Percentiles rank a stretch among this genome's conserved stretches.
Evolutionary conservation across 2,888 invertebrate species (phyloP).

Genomic region (Drepanosiphum platanoidis): DNA sequence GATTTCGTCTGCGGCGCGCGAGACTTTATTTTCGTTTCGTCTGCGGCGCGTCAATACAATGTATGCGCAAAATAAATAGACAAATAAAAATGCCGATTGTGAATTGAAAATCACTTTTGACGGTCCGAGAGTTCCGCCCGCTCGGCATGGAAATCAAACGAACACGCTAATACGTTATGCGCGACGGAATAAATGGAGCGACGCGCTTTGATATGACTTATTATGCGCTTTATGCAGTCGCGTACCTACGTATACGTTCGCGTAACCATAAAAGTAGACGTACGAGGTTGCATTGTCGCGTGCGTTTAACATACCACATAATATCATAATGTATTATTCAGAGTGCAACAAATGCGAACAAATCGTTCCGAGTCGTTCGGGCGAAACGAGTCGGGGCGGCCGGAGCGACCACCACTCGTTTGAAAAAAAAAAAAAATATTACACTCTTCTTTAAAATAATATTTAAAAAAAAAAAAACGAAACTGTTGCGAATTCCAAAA

Average conservation of each 20-base stretch:
- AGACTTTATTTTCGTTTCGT: not conserved
- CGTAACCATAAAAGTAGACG: slow-evolving; percentile 29
- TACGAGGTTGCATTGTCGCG: slow-evolving; percentile 24
- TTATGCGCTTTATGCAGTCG: slow-evolving; percentile 5
- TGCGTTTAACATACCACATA: slow-evolving; percentile 16
- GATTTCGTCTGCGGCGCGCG: not conserved
- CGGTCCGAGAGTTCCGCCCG: not conserved
- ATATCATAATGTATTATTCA: slow-evolving; percentile 21
- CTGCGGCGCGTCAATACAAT: not conserved
- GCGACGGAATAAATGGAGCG: not conserved
- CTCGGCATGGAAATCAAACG: not conserved
- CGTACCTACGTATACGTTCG: too few relatives aligned
- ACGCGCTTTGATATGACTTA: slow-evolving; percentile 11
- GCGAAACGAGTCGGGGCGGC: too few relatives aligned
- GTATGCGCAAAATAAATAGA: not conserved
- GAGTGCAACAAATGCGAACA: too few relatives aligned
- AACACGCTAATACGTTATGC: not conserved
- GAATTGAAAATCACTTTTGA: slow-evolving; percentile 11
- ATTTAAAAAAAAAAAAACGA: too few relatives aligned
- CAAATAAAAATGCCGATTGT: too few relatives aligned
- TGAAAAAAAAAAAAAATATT: too few relatives aligned
- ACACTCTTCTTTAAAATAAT: too few relatives aligned
- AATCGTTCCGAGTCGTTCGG: too few relatives aligned
- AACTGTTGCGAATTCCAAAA: too few relatives aligned
- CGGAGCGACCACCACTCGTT: too few relatives aligned